Conservation (phyloP, 1,140 invertebrate species). For the Zaprionus vittiger region DNA sequence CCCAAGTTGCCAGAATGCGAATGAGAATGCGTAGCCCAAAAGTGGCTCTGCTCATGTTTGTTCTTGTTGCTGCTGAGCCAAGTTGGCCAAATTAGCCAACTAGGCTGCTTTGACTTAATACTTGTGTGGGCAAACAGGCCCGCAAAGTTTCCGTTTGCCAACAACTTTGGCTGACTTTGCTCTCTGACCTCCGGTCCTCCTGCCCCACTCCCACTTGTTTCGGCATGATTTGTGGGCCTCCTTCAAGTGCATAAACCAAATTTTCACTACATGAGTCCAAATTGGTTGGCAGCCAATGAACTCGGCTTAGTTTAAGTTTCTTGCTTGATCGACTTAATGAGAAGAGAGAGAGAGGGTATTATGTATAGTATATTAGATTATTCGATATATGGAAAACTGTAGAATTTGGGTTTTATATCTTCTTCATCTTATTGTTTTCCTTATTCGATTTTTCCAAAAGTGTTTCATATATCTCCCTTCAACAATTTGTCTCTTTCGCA, state of each 20-base stretch:
- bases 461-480: no score
- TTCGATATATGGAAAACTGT: no score
- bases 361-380: no score
- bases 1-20: slow-evolving; percentile 34
- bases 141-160: slow-evolving; percentile 46
- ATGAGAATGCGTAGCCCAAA: slow-evolving; percentile 9
- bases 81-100: slow-evolving; percentile 63
- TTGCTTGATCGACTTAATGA: no score
- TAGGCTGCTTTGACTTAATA: slow-evolving; percentile 28
- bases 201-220: background rate
- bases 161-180: slow-evolving; percentile 26
- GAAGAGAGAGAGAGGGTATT: no score
- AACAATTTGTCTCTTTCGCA: no score
- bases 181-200: slow-evolving; percentile 31
- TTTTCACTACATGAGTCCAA: slow-evolving; percentile 8
- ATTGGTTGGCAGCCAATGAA: slow-evolving; percentile 3
- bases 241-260: slow-evolving; percentile 16
- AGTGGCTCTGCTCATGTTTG: background rate
- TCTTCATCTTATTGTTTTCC: no score
- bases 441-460: no score
- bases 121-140: slow-evolving; percentile 53
- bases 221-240: slow-evolving; percentile 20
- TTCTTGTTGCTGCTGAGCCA: slow-evolving; percentile 23
- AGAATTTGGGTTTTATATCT: no score
- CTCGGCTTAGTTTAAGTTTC: background rate